Conservation (phyloP, 2,797 vertebrate genomes). For the Cryptoblepharus egeriae region DNA sequence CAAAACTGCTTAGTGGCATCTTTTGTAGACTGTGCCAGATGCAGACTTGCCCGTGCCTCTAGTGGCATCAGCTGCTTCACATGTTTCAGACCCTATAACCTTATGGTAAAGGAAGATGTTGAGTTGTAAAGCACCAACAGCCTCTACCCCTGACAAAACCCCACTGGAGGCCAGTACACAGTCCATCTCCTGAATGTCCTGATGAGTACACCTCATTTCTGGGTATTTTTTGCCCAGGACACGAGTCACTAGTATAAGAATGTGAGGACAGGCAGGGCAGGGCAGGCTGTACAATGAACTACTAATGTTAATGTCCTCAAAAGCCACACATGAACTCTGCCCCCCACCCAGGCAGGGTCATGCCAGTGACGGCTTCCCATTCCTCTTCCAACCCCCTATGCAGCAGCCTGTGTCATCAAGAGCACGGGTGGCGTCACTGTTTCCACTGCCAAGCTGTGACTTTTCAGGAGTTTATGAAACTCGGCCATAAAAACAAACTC, state of each 20-base stretch:
- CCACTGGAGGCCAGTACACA: too few relatives aligned
- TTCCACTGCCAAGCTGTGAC: background rate
- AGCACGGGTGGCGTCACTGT: accelerated
- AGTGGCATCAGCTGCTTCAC: background rate
- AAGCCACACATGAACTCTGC: background rate
- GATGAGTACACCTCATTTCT: too few relatives aligned
- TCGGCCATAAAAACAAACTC: background rate
- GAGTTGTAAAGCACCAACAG: too few relatives aligned
- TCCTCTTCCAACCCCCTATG: background rate
- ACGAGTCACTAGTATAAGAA: too few relatives aligned
- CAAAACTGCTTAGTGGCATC: background rate
- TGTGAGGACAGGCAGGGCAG: too few relatives aligned
- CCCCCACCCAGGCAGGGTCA: background rate
- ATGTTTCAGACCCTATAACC: too few relatives aligned
- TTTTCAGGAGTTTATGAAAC: background rate
- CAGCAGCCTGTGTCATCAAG: background rate
- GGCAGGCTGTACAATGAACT: too few relatives aligned
- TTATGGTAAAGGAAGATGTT: background rate
- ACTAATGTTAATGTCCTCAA: too few relatives aligned
- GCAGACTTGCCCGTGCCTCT: background rate
- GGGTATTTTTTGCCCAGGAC: too few relatives aligned
- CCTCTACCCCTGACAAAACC: too few relatives aligned
- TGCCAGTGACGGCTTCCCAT: background rate
- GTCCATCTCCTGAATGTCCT: too few relatives aligned
- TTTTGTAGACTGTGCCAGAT: background rate